Base-by-base conservation (phyloP, 2,113 vertebrate genomes). In the Cebidichthys violaceus region DNA sequence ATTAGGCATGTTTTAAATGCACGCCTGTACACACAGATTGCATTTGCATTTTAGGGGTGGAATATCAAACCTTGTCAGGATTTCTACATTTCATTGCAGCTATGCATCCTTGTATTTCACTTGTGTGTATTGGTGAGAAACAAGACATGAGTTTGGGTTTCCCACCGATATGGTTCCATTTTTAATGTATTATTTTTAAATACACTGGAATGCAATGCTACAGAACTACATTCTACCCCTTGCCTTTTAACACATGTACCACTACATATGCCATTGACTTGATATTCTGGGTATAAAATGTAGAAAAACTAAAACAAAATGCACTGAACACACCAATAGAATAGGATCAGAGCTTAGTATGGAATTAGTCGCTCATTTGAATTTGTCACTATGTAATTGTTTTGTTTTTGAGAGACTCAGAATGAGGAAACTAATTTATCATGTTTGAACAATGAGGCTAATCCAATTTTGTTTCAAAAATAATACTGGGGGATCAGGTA, bases 401-500 rank as follows among this genome's bases (percentile, higher is more conserved):
- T 88, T 85, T 68, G 50, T 73, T 87, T 90, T 86, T 65, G 52
- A 31, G 70, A 50, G 50, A 68, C 77, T 81, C 59, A 71, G 83
- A 78, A 82, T 29, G 50, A 71, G 80, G 75, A 75, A 89, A 85
- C 62, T 80, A 71, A 83, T 81, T 33, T 54, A 71, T 85, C 80
- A 65, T 29, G 70, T 89, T 85, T 76, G 71, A 88, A 88, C 80
- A 84, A 82, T 72, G 59, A 81, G 20, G 62, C 47, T 27, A 67
- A 87, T 67, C 60, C 65, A 54, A 70, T 75, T 88, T 71, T 64
- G 70, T 83, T 73, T 70, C 43, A 81, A 76, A 82, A 64, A 59
- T 67, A 84, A 79, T 66, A 73, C 61, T 9, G 41, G 35, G 4
- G 81, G 85, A 86, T 89, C 80, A 89, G 84, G 89, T 88, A 83